Base-by-base conservation (phyloP, 2,888 invertebrate genomes). In the Petrophora chlorosata region DNA sequence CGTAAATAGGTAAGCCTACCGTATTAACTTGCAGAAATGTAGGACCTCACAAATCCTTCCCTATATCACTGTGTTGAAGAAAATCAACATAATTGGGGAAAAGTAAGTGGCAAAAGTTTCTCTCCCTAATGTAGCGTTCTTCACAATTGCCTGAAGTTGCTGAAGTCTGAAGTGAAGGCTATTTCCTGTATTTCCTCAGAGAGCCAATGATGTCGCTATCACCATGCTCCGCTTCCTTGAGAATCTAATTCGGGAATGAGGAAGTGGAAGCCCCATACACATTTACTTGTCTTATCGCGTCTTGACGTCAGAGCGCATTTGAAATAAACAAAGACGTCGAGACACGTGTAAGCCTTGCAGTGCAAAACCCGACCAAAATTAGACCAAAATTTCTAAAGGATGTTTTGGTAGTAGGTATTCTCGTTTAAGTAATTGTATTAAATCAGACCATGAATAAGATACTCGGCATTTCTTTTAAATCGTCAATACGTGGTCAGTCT, bases 141-240 rank as follows among this genome's bases (percentile, higher is more conserved):
- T 35, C 17, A n/a, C 17, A 10, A 12, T 17, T 8, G 9, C 44
- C 46, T n/a, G n/a, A n/a, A 35, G 25, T 17, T 13, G 19, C 16
- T 42, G 10, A 36, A 26, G 33, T 10, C 23, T 14, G 25, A 22
- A 26, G 10, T 28, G 50, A 29, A 59, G 56, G 59, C 59, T 70
- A n/a, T n/a, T n/a, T n/a, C n/a, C n/a, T n/a, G n/a, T n/a, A 72
- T 73, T 74, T 74, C 67, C 67, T 66, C 53, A 45, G 52, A 49
- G 61, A 66, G 51, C 53, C 55, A 61, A 67, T 61, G 65, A 60
- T 49, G 53, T 40, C 51, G 56, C 63, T 67, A 64, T 66, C 71
- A 65, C 53, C 59, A 59, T 49, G 60, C 62, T 65, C 45, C 56
- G 60, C 57, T 70, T 58, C 56, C 64, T 59, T 57, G 49, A 61